Percentiles rank a stretch among this genome's conserved stretches.
Conservation (phyloP, 2,113 vertebrate genomes). For the Gopherus flavomarginatus region DNA sequence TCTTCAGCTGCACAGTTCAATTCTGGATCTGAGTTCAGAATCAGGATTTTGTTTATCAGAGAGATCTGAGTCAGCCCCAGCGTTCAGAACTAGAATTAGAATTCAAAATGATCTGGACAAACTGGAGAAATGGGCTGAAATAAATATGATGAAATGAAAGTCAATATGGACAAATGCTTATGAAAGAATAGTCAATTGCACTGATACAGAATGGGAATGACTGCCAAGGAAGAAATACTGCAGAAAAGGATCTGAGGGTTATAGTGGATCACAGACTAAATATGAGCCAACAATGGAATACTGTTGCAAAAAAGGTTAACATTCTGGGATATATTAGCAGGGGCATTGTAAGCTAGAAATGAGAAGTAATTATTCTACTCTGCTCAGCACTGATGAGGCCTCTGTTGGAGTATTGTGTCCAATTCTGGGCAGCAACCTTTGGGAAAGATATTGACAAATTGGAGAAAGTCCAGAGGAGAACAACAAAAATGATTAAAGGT, state of each 20-base stretch:
- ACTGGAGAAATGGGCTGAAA: background rate
- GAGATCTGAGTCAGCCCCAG: accelerated
- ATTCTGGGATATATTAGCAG: background rate
- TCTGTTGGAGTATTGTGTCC: background rate
- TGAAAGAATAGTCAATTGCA: background rate
- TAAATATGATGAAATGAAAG: background rate
- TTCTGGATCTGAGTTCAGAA: accelerated
- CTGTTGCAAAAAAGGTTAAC: background rate
- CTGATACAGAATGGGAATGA: background rate
- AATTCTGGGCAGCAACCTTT: background rate
- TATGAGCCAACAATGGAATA: background rate
- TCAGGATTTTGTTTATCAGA: background rate
- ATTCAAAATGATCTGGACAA: background rate
- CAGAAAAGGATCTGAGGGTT: background rate
- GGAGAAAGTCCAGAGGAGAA: background rate
- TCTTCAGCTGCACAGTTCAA: background rate
- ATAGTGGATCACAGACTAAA: background rate
- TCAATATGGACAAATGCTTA: background rate
- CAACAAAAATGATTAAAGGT: background rate
- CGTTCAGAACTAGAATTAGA: background rate
- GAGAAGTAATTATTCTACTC: background rate
- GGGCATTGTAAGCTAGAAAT: background rate
- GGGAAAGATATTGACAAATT: background rate
- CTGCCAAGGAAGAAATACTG: background rate
- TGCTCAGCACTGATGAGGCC: background rate